Evolutionary conservation across 2,888 invertebrate genomes (phyloP).

Genomic region (Nebria salina): DNA sequence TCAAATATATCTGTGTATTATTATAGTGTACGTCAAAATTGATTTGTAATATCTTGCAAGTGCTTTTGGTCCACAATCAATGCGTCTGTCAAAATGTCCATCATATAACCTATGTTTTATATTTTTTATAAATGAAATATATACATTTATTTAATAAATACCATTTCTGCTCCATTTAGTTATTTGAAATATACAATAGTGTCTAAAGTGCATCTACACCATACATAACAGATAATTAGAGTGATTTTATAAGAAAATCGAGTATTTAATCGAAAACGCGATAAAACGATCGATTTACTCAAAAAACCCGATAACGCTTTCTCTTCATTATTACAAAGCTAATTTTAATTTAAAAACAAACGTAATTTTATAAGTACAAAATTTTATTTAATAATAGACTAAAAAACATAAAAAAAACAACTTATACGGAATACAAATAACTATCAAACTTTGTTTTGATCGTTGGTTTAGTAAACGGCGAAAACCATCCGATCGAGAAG

Average conservation of each 20-base stretch:
- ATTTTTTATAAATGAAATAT: slow-evolving; percentile 7
- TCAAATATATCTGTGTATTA: slow-evolving; percentile 39
- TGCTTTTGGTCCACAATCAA: slow-evolving; percentile 41
- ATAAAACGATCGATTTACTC: background rate
- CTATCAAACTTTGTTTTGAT: slow-evolving; percentile 81
- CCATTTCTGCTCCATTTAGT: slow-evolving; percentile 23
- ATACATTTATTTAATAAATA: slow-evolving; percentile 25
- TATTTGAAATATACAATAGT: slow-evolving; percentile 38
- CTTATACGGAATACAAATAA: slow-evolving; percentile 86
- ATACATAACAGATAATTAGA: background rate
- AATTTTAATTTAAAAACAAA: slow-evolving; percentile 29
- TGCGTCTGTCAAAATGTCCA: background rate
- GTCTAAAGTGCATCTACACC: slow-evolving; percentile 39
- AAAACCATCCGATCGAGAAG: slow-evolving; percentile 94
- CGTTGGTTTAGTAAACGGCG: slow-evolving; percentile 86
- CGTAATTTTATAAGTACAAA: slow-evolving; percentile 45
- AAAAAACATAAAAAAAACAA: slow-evolving; percentile 50
- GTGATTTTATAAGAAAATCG: background rate
- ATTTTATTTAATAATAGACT: slow-evolving; percentile 40
- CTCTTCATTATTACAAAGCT: slow-evolving; percentile 22
- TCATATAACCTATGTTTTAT: background rate
- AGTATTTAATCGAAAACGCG: background rate
- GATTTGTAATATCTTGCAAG: slow-evolving; percentile 23
- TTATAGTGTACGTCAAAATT: slow-evolving; percentile 22
- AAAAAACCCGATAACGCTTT: background rate